Evolutionary conservation across 1,140 invertebrate genomes (phyloP), one percentile per base, ranked within the genome.

Genomic region (Telenomus remus): DNA sequence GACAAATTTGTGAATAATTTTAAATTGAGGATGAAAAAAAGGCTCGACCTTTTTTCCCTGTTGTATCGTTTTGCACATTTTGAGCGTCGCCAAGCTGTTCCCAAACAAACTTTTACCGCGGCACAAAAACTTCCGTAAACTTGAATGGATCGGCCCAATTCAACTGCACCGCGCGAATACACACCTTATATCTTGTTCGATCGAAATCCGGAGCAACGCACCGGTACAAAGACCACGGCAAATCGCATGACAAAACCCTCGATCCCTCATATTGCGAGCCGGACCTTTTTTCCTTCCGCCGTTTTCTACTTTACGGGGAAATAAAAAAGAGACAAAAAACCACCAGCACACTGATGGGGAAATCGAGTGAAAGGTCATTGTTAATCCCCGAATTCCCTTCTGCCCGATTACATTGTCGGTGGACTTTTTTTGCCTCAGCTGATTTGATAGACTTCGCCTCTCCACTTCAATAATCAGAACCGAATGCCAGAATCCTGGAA

Each of bases 281-380:
- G 63, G 14, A 51, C 60, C 63, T 66, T 74, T 74, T 66, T 61
- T 66, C 56, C 70, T 65, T 73, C 69, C 44, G 60, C 35, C 47
- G 63, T 74, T 63, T 74, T 68, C 71, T 63, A n/a, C 15, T 66
- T 66, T 50, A 15, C 4, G 34, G 35, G 13, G 56, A 56, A 13
- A 35, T 3, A 46, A 73, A 56, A 44, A 37, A 39, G 35, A 16
- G 16, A 42, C 5, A 10, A 60, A 19, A 48, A 69, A 50, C 53
- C 47, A 61, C 13, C 54, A 34, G 14, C 39, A 57, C 39, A 43
- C 12, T 59, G 64, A 59, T 64, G 72, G 54, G 59, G 51, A 75
- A 75, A 75, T 75, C 64, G 72, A 75, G 64, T 59, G 72, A 69
- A 75, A 75, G 72, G 64, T 69, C 59, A 75, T 75, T 69, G 72